Evolutionary conservation across 2,113 vertebrate genomes (phyloP).

Genomic region (Chionis minor): DNA sequence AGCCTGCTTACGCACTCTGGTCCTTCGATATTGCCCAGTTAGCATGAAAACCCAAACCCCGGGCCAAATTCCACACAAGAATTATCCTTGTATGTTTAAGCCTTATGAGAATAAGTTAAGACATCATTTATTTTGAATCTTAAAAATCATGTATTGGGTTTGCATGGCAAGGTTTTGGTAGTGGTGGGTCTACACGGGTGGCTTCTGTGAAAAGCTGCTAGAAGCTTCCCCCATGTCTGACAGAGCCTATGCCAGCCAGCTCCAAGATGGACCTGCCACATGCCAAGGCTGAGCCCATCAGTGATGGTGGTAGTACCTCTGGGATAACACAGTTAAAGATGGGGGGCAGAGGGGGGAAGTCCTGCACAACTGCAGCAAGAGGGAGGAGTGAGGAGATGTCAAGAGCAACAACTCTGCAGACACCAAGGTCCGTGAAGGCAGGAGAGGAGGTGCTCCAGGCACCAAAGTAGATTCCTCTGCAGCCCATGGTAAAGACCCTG

Average conservation of each 20-base stretch:
- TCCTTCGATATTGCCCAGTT: not conserved
- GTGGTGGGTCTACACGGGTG: not conserved
- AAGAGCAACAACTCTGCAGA: not conserved
- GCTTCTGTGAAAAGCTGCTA: not conserved
- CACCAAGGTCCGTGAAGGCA: not conserved
- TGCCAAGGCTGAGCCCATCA: not conserved
- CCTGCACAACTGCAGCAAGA: not conserved
- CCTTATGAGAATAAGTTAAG: not conserved
- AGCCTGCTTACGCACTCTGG: not conserved
- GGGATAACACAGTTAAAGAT: not conserved
- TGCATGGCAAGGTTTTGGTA: not conserved
- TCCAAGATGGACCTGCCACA: accelerated
- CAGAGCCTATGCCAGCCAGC: not conserved
- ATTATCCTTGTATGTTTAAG: not conserved
- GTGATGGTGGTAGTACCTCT: accelerated
- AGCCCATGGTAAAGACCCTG: not conserved
- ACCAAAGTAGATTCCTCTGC: not conserved
- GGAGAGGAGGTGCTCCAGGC: not conserved
- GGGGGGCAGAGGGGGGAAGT: too few species aligned
- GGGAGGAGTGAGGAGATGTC: not conserved
- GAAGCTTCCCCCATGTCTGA: not conserved
- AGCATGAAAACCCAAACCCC: not conserved
- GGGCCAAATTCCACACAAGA: not conserved
- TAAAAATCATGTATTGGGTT: not conserved
- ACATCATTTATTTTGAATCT: not conserved